phyloP scores from a whole-genome alignment of 2,888 invertebrate species.

The Selenia dentaria region DNA sequence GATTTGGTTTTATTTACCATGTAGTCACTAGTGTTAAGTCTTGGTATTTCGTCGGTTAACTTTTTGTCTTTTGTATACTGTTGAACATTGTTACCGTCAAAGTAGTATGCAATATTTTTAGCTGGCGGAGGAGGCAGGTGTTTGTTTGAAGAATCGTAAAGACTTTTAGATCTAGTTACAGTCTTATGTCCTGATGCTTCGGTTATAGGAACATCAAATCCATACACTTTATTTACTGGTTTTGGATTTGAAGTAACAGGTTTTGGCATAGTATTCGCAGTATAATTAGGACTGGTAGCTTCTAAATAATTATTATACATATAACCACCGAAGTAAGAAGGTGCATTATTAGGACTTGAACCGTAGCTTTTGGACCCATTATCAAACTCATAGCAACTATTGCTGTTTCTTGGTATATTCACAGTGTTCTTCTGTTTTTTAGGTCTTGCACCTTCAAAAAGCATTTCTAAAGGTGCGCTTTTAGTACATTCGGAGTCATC shows the following conservation, averaged over 20 bases:
- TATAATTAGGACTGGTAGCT: slow-evolving; percentile 35
- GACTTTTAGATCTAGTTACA: slow-evolving; percentile 74
- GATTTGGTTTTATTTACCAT: slow-evolving; percentile 78
- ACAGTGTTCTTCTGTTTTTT: slow-evolving; percentile 60
- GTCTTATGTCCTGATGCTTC: slow-evolving; percentile 68
- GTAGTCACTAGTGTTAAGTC: slow-evolving; percentile 82
- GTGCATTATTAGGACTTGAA: slow-evolving; percentile 85
- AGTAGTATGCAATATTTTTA: slow-evolving; percentile 80
- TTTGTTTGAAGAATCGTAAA: slow-evolving; percentile 66
- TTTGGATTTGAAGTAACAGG: slow-evolving; percentile 10
- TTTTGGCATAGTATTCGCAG: slow-evolving; percentile 45
- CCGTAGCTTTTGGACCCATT: slow-evolving; percentile 86
- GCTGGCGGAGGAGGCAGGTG: slow-evolving; percentile 68
- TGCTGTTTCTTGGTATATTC: slow-evolving; percentile 69
- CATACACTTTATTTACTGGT: slow-evolving; percentile 61
- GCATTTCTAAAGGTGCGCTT: slow-evolving; percentile 90
- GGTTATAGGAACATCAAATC: slow-evolving; percentile 66
- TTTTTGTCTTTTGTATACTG: slow-evolving; percentile 67
- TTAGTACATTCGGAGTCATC: slow-evolving; percentile 92
- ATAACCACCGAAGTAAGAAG: slow-evolving; percentile 76
- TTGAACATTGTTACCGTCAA: slow-evolving; percentile 75
- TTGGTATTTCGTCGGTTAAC: slow-evolving; percentile 84
- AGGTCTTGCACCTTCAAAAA: slow-evolving; percentile 85
- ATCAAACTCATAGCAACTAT: slow-evolving; percentile 80
- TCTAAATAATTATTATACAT: slow-evolving; percentile 78